Base-by-base conservation (phyloP, 2,113 vertebrate species). In the rabbit (Oryctolagus cuniculus) region DNA sequence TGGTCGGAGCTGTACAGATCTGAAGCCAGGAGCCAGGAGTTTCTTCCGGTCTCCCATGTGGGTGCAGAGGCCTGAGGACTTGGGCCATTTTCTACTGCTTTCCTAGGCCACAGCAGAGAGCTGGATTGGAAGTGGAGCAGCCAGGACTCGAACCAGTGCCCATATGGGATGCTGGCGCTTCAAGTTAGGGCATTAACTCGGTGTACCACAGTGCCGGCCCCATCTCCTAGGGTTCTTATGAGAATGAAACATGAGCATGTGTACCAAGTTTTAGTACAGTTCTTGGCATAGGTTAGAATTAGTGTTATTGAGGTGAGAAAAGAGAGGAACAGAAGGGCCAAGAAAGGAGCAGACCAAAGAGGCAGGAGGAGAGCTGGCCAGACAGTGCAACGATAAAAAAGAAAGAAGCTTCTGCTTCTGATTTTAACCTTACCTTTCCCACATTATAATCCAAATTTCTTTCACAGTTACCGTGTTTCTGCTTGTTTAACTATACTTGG, bases 401-500 rank as follows among this genome's bases (percentile, higher is more conserved):
- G 12, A 93, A 69, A 77, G 16, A 4, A 67, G 67, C 61, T 89
- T 85, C 24, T 94, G 15, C 38, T 81, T 83, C 55, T 69, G n/a
- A 80, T 89, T 67, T 93, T 80, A 69, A n/a, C 16, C 31, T 77
- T 66, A 51, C 44, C 78, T 92, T 89, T 19, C 22, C 12, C 17
- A 29, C 9, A 78, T 34, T 94, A 73, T 31, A 83, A 34, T 66
- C 44, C 38, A 94, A 38, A 10, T 91, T 80, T 72, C 79, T 86
- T 64, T 72, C 51, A 8, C 15, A 25, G 34, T 5, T 55, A 38
- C 66, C 29, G 53, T n/a, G 61, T 83, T 79, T 93, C 87, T 70
- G 53, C 51, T 44, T 67, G n/a, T n/a, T n/a, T n/a, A n/a, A n/a
- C n/a, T n/a, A n/a, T n/a, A n/a, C n/a, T n/a, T n/a, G n/a, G n/a